Evolutionary conservation across 2,113 vertebrate genomes (phyloP).

Genomic region (Phalacrocorax carbo): DNA sequence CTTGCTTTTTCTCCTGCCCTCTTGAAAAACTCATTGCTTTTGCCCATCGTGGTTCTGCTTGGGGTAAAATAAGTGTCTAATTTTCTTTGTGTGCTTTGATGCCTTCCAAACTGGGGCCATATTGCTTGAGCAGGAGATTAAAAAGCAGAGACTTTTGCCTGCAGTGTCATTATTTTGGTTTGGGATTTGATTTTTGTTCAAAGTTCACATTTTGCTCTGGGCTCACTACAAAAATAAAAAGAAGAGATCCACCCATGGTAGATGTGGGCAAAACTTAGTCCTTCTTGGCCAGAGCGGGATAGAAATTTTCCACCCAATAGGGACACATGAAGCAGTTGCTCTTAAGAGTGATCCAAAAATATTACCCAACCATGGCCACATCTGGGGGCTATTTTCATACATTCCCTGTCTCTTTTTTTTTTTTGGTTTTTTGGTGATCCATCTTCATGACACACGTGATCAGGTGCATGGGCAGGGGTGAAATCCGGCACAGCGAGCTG

Average conservation of each 20-base stretch:
- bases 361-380: constrained; percentile 11
- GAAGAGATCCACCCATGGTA: constrained; percentile 40
- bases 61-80: neutral
- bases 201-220: constrained; percentile 42
- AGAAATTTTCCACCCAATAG: constrained; percentile 55
- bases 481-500: neutral
- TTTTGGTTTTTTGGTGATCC: neutral
- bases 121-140: constrained; percentile 13
- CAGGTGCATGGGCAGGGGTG: neutral
- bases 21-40: neutral
- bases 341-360: neutral
- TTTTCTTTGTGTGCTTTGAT: neutral
- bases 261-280: constrained; percentile 49
- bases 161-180: constrained; percentile 40
- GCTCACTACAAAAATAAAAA: constrained; percentile 57
- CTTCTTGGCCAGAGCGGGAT: constrained; percentile 35
- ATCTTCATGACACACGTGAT: neutral
- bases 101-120: neutral
- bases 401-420: neutral
- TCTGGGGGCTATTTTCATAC: constrained; percentile 33
- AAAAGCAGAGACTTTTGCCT: constrained; percentile 27
- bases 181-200: constrained; percentile 38
- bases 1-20: neutral
- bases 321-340: neutral
- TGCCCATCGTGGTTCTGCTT: neutral